phyloP scores from a whole-genome alignment of 2,113 vertebrate genomes.

The Falcunculus frontatus region DNA sequence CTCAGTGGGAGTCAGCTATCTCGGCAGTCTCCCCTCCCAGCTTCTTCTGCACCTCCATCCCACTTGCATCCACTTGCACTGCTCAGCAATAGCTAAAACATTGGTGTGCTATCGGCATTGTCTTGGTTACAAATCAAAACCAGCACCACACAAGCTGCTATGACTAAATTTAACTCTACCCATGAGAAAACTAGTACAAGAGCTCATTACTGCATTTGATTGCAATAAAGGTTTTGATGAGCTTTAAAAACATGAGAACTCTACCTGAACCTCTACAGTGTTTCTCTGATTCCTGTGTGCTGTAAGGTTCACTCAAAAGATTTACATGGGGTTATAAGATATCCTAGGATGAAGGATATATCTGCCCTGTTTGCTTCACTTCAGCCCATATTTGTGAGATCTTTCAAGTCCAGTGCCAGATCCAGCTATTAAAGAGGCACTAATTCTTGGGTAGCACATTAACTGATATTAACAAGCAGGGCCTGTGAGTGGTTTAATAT shows the following conservation, averaged over 20 bases:
- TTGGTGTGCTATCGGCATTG: neutral
- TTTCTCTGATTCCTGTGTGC: neutral
- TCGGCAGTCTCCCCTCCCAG: neutral
- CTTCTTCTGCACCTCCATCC: neutral
- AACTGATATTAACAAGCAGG: neutral
- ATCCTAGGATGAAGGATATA: neutral
- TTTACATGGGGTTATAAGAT: neutral
- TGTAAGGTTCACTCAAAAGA: neutral
- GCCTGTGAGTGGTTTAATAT: neutral
- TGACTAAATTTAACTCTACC: neutral
- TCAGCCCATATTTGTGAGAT: neutral
- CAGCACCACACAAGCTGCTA: neutral
- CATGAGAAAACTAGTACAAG: neutral
- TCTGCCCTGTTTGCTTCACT: neutral
- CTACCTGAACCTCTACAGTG: neutral
- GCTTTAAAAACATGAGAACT: neutral
- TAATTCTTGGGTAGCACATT: neutral
- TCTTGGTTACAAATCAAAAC: neutral
- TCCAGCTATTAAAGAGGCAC: neutral
- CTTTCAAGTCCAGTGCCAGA: neutral
- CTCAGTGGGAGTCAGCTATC: neutral
- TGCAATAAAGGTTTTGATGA: neutral
- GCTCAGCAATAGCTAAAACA: neutral
- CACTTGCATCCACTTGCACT: fast-evolving
- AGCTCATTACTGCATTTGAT: neutral